phyloP scores from a whole-genome alignment of 2,113 vertebrate species.

The Ceratotherium simum region DNA sequence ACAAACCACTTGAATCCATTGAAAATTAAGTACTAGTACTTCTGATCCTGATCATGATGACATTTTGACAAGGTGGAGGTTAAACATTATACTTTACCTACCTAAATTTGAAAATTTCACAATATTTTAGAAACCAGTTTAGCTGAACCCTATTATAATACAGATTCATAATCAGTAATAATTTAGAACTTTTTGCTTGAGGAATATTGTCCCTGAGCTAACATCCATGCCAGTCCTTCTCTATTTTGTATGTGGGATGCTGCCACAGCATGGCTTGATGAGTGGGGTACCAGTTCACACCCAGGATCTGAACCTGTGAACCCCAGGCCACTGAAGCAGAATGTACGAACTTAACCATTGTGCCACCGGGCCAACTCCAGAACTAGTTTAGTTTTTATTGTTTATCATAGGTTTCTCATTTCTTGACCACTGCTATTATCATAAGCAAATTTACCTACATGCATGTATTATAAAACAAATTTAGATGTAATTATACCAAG shows the following conservation, averaged over 20 bases:
- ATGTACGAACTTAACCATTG: no score
- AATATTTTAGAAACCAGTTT: background rate
- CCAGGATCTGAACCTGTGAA: no score
- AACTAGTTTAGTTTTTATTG: background rate
- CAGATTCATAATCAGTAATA: no score
- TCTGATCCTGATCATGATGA: background rate
- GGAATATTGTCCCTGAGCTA: no score
- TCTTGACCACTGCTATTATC: background rate
- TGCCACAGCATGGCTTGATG: no score
- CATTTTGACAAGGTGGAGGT: background rate
- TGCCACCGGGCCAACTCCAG: no score
- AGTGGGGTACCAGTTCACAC: no score
- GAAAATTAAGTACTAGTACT: background rate
- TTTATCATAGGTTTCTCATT: background rate
- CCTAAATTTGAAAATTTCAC: background rate
- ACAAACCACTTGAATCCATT: background rate
- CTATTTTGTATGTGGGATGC: no score
- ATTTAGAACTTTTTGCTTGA: background rate
- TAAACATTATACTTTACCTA: background rate
- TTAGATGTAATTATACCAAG: background rate
- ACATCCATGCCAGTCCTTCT: no score
- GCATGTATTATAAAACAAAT: background rate
- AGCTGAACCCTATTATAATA: background rate
- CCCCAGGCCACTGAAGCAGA: no score
- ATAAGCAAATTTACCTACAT: background rate